A percentile compares a stretch with the other conserved stretches of the same genome.
Conservation (phyloP, 2,888 invertebrate genomes). For the Steinernema hermaphroditum region DNA sequence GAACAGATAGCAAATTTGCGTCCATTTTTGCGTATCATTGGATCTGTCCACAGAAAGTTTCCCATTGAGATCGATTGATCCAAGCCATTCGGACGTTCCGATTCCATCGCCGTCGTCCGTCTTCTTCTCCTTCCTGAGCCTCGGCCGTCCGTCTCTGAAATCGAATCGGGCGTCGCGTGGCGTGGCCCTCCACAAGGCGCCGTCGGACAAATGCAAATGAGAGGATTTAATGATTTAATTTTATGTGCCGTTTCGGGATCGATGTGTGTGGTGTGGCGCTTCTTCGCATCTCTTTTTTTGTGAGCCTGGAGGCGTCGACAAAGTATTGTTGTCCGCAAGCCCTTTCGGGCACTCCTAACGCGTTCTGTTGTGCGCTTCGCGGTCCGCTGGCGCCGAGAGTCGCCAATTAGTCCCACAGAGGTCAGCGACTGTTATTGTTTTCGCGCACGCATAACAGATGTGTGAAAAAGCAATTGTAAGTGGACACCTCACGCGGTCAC, state of each 20-base stretch:
- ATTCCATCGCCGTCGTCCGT: no score
- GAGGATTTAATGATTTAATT: constrained; percentile 31
- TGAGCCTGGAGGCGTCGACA: not conserved
- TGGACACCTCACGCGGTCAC: constrained; percentile 14
- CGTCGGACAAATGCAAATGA: constrained; percentile 24
- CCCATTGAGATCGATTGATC: no score
- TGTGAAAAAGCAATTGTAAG: constrained; percentile 21
- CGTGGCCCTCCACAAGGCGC: not conserved
- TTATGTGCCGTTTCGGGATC: constrained; percentile 29
- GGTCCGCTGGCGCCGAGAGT: not conserved
- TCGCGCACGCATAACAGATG: constrained; percentile 29
- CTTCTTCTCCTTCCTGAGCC: no score
- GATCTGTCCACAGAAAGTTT: no score
- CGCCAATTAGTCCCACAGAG: constrained; percentile 27
- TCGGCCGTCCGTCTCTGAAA: no score
- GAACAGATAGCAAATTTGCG: no score
- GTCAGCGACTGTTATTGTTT: constrained; percentile 26
- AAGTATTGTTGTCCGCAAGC: constrained; percentile 7
- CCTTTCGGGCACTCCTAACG: not conserved
- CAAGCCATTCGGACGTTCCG: no score
- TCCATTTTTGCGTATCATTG: no score
- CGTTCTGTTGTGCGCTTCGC: not conserved
- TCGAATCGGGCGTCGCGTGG: no score
- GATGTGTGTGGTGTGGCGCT: constrained; percentile 21
- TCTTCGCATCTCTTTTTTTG: constrained; percentile 21